Base-by-base conservation (phyloP, 2,797 vertebrate species). In the Apogon talboti region DNA sequence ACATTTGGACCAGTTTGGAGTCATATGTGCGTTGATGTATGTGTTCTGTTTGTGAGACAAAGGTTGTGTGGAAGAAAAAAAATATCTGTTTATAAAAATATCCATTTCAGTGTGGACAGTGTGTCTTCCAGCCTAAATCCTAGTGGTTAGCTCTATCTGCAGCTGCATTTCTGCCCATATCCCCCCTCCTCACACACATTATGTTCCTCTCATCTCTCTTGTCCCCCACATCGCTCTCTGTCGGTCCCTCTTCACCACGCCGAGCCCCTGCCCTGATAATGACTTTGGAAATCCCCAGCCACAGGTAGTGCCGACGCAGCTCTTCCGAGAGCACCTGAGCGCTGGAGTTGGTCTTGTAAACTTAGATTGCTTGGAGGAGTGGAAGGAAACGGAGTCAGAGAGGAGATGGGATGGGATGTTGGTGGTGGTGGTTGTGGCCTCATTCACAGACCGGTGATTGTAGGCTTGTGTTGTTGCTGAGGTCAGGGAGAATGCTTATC, bases 271-370 rank as follows among this genome's bases (percentile, higher is more conserved):
- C 51, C 71, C 63, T 14, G 44, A 58, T 85, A 85, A 87, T 84
- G 80, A 83, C 76, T 77, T 54, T 87, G 66, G 71, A 83, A 81
- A 81, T 71, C 81, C 82, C 78, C 64, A 12, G 63, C 65, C 74
- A 72, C 68, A 77, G 59, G 72, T 73, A 63, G 55, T 57, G 74
- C 65, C 7, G 38, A 77, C 68, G 14, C 64, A 68, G 72, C 66
- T 74, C 70, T 61, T 54, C 50, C 11, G 54, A 62, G 66, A 66
- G 58, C 46, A 10, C 55, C 62, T 41, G 53, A 66, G 42, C 30
- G 64, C 70, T 16, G 41, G 58, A 49, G 37, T 28, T 11, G 54
- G 28, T 76, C 58, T 58, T 58, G 60, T 71, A 61, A 66, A 78
- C 58, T 67, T 16, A 56, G 61, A 85, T 71, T 82, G 75, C 33